These are phyloP conservation scores for Saccopteryx bilineata DNA, from an alignment of 2,113 vertebrate species.

Conservation along the genomic window DNA sequence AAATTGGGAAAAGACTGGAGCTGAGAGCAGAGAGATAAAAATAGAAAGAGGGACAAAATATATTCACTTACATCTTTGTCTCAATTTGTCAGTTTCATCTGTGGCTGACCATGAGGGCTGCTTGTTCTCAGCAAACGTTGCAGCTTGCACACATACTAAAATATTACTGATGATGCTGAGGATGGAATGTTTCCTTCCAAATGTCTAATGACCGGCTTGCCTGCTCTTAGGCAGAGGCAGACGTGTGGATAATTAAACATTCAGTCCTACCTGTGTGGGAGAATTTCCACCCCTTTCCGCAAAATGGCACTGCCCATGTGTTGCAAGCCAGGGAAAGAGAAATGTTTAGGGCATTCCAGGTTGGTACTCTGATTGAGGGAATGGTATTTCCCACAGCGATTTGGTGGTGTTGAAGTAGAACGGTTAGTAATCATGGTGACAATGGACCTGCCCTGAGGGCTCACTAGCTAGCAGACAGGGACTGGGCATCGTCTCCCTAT, in stretches of 20 bases:
- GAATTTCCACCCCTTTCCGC: not conserved
- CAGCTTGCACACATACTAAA: not conserved
- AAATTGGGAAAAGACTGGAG: not conserved
- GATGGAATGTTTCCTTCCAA: not conserved
- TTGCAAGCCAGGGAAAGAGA: not conserved
- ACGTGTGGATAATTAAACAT: not conserved
- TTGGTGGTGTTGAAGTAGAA: not conserved
- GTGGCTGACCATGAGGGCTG: not conserved
- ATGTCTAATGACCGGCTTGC: not conserved
- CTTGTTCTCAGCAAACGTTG: not conserved
- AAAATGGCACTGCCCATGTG: not conserved
- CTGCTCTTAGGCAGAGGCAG: not conserved
- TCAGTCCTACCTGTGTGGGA: not conserved
- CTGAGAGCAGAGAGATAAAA: not conserved
- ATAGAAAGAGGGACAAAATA: not conserved
- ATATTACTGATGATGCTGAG: not conserved
- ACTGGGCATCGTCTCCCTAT: fast-evolving
- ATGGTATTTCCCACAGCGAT: not conserved
- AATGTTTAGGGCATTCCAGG: not conserved
- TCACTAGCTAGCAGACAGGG: not conserved
- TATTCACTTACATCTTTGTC: not conserved
- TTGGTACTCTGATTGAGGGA: not conserved
- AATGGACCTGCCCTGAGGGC: fast-evolving
- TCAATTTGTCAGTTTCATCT: not conserved
- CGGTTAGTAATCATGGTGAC: not conserved